phyloP scores from a whole-genome alignment of 1,140 invertebrate genomes.

The Spodoptera frugiperda region DNA sequence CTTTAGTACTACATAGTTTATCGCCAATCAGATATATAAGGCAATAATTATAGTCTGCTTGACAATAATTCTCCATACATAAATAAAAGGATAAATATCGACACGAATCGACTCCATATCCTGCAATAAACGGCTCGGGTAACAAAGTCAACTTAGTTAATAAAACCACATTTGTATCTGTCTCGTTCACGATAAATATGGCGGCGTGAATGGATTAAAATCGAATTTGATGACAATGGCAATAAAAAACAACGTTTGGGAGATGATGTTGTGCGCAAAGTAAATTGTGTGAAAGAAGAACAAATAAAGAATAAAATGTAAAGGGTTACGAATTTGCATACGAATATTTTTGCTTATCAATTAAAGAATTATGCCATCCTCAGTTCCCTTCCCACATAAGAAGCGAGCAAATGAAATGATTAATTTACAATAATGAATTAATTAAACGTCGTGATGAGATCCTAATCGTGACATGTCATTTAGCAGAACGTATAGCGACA shows the following conservation, averaged over 20 bases:
- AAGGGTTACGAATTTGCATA: too few species aligned
- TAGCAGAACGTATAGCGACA: constrained; percentile 29
- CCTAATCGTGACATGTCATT: constrained; percentile 33
- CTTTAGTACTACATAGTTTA: constrained; percentile 12
- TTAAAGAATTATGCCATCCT: background rate
- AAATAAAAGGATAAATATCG: constrained; percentile 31
- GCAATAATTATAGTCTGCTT: constrained; percentile 28
- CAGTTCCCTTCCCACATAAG: background rate
- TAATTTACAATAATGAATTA: constrained; percentile 20
- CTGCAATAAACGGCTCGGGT: constrained; percentile 6
- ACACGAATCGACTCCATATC: constrained; percentile 20
- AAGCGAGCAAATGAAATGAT: background rate
- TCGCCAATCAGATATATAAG: constrained; percentile 25
- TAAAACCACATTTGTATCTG: constrained; percentile 10
- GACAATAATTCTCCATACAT: constrained; percentile 32
- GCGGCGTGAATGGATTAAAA: background rate
- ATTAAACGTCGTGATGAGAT: constrained; percentile 27
- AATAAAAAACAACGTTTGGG: constrained; percentile 2
- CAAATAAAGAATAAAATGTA: background rate
- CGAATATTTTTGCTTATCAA: too few species aligned
- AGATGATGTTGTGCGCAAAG: background rate
- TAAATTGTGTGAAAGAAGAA: background rate
- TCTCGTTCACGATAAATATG: background rate
- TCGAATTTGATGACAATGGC: background rate
- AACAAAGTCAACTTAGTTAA: constrained; percentile 6